These are phyloP conservation scores for Gracilinanus agilis DNA, from an alignment of 2,113 vertebrate species.

Conservation along the genomic window DNA sequence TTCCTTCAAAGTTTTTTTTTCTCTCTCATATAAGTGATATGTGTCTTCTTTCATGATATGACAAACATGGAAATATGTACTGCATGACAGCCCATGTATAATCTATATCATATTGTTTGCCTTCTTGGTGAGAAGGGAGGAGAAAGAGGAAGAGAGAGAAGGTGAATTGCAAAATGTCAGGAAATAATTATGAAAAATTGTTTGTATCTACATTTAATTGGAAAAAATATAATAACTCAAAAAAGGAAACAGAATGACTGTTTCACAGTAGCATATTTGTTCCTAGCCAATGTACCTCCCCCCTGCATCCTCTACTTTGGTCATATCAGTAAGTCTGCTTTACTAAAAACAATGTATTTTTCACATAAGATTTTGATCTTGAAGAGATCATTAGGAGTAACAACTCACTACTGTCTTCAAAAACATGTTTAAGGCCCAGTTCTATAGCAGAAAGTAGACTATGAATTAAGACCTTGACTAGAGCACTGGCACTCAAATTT, in stretches of 20 bases:
- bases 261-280: not conserved
- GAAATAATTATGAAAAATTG: no score
- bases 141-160: no score
- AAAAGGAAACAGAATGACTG: not conserved
- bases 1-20: no score
- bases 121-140: no score
- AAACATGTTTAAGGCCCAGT: not conserved
- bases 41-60: no score
- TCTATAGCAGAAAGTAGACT: not conserved
- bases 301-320: not conserved
- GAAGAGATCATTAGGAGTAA: not conserved
- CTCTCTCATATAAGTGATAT: no score
- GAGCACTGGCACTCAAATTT: not conserved
- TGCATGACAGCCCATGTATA: no score
- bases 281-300: not conserved
- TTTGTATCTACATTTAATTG: no score
- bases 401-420: not conserved
- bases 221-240: no score
- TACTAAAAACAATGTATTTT: not conserved
- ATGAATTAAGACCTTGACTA: constrained; percentile 16
- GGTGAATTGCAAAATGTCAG: no score
- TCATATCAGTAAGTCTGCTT: not conserved
- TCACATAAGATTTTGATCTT: not conserved
- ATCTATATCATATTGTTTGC: no score
- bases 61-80: no score